phyloP scores from a whole-genome alignment of 2,113 vertebrate genomes.

The Steatornis caripensis region DNA sequence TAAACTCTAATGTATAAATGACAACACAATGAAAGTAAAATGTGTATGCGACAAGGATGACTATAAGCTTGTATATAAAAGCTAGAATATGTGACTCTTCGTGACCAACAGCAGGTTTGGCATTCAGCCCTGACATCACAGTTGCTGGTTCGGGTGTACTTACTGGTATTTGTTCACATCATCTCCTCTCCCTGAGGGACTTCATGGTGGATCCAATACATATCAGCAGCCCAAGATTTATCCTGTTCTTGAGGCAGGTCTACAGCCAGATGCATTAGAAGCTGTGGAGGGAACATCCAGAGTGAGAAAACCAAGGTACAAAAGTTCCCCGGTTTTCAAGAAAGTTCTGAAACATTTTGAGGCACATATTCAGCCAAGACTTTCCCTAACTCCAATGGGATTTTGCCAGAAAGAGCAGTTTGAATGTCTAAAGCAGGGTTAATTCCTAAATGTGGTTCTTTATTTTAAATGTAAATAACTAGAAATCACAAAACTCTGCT shows the following conservation, averaged over 20 bases:
- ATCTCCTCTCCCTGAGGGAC: not conserved
- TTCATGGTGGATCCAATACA: accelerated
- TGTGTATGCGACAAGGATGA: not conserved
- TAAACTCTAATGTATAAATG: not conserved
- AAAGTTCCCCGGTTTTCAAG: not conserved
- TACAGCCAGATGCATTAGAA: not conserved
- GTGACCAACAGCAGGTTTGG: not conserved
- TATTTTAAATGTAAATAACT: not conserved
- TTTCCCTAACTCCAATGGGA: not conserved
- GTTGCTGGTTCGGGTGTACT: not conserved
- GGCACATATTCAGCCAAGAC: not conserved
- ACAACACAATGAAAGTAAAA: not conserved
- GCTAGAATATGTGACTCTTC: not conserved
- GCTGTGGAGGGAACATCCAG: not conserved
- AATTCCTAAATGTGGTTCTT: not conserved
- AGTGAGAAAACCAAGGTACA: not conserved
- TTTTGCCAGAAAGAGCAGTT: not conserved
- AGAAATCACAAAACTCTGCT: not conserved
- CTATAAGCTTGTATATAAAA: not conserved
- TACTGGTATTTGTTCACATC: not conserved
- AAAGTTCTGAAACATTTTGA: not conserved
- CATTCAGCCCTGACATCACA: not conserved
- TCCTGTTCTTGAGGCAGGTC: not conserved
- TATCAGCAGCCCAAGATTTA: not conserved
- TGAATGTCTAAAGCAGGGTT: not conserved